A percentile compares a stretch with the other conserved stretches of the same genome.
Conservation (phyloP, 2,888 invertebrate species). For the Bimastos eiseni region DNA sequence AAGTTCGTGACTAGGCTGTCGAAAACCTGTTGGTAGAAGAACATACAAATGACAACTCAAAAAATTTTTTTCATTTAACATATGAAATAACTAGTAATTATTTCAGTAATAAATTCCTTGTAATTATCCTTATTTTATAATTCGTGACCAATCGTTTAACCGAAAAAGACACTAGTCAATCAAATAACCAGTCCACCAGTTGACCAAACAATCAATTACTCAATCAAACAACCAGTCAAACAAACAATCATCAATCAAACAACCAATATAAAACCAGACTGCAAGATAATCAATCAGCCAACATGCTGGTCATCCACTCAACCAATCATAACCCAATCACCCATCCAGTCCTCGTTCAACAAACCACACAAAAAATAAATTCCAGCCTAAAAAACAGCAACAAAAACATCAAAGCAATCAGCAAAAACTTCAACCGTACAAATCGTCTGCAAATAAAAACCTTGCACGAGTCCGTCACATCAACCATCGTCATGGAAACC, state of each 20-base stretch:
- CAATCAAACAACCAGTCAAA: neutral
- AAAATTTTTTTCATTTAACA: neutral
- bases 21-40: neutral
- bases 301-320: no score
- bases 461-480: conserved; percentile 2
- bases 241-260: neutral
- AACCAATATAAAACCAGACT: neutral
- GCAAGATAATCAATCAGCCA: neutral
- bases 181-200: neutral
- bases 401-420: no score
- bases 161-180: neutral
- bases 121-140: neutral
- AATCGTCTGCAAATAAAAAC: neutral
- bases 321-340: no score
- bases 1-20: neutral
- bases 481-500: neutral
- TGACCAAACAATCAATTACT: neutral
- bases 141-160: neutral
- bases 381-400: no score
- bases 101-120: neutral
- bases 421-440: no score
- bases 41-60: neutral
- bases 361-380: no score
- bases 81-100: neutral
- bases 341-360: no score